A percentile compares a stretch with the other conserved stretches of the same genome.
These are phyloP conservation scores for Ganaspis sp. DNA, from an alignment of 1,140 invertebrate genomes.

Conservation along the genomic window DNA sequence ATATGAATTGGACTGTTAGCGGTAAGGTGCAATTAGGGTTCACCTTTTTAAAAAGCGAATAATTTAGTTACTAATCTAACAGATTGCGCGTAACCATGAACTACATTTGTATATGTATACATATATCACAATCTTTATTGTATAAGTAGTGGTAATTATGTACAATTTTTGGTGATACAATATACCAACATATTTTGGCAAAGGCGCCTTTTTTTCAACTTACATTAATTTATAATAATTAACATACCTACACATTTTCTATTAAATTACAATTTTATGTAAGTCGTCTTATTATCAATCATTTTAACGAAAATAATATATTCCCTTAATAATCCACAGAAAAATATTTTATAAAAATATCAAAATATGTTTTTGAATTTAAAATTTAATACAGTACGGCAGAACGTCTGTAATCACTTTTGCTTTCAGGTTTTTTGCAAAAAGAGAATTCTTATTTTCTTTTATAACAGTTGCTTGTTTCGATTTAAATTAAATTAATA, in stretches of 20 bases:
- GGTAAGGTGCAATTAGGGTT: background rate
- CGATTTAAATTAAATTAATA: no score
- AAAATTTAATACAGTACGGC: no score
- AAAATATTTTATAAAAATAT: no score
- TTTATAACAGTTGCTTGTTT: no score
- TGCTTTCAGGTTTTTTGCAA: no score
- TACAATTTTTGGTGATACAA: conserved; percentile 70
- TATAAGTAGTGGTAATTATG: conserved; percentile 63
- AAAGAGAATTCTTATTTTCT: no score
- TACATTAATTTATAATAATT: background rate
- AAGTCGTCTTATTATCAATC: no score
- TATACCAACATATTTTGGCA: conserved; percentile 72
- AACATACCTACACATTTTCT: background rate
- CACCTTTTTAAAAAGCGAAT: conserved; percentile 27
- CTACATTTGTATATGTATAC: conserved; percentile 55
- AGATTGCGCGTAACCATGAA: conserved; percentile 16
- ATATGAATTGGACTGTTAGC: conserved; percentile 11
- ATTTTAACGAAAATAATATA: no score
- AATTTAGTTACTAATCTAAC: conserved; percentile 40
- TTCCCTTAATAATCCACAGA: no score
- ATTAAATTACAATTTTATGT: background rate
- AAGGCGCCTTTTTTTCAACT: conserved; percentile 22
- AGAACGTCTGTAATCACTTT: no score
- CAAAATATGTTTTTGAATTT: no score
- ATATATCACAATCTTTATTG: conserved; percentile 61